Base-by-base conservation (phyloP, 2,888 invertebrate genomes). In the Malacosoma neustria region DNA sequence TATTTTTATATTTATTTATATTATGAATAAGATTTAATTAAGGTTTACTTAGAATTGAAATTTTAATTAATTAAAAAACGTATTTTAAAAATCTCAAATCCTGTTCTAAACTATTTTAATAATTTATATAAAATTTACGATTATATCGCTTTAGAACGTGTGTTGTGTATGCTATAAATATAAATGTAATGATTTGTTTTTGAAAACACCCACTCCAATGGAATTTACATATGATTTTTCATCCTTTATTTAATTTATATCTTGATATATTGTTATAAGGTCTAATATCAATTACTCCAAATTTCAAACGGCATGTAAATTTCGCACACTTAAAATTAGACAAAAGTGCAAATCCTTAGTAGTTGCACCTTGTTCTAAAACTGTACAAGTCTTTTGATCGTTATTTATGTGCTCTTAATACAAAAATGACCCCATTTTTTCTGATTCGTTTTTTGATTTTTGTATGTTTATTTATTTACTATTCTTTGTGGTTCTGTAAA, bases 111-210 rank as follows among this genome's bases (percentile, higher is more conserved):
- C 34, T 11, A 37, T 13, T 31, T 29, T 13, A 13, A 31, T 9
- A 34, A 32, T 38, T 34, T 38, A 38, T 38, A 13, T 9, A 29
- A 13, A 32, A 14, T 38, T 32, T 34, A 32, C 29, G 29, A 22
- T 6, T 33, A 15, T 13, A 13, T 13, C 13, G 13, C 30, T 31
- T 30, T 34, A 34, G 34, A 34, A 29, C 32, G 29, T 34, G 38
- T 32, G 31, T 34, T 34, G 38, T 32, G 31, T 34, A 29, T 5
- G 11, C 29, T 22, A 38, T 38, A 38, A 38, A 38, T 33, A 37
- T 37, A 3, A 29, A 22, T 38, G 34, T 29, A 32, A 29, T 32
- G 34, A 12, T 34, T 38, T 34, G 34, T 38, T 38, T 29, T 13
- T 34, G 13, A 30, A 14, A 11, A 11, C 37, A 31, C 38, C 38